Evolutionary conservation across 2,888 invertebrate species (phyloP), one percentile per base, ranked within the genome.

Genomic region (Unio pictorum): DNA sequence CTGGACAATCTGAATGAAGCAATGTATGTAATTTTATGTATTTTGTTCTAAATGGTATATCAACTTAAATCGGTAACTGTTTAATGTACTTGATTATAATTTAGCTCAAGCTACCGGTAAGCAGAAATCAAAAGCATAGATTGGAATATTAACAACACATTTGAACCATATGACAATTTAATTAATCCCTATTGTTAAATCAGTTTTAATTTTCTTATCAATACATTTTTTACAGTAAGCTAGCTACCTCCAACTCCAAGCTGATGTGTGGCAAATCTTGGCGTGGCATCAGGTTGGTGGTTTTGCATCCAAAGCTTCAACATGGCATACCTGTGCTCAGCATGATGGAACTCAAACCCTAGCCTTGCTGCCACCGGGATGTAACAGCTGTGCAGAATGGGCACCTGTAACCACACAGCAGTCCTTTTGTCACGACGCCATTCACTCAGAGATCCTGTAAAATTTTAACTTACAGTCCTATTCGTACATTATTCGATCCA

Each of bases 281-380:
- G 89, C 11, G 86, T 80, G 23, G 71, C 74, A 66, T 83, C 84
- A 20, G 66, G 68, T 23, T 66, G 63, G 4, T 61, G 28, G 3
- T 72, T 64, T 17, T 75, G 59, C 11, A 89, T 76, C 88, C 88
- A 88, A 8, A 84, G 71, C 70, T 80, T 84, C 61, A 89, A 72
- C 67, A 84, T 76, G 64, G 85, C 81, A 18, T 69, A 61, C 34
- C 78, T 66, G n/a, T 81, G 74, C 74, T 89, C 88, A 18, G 89
- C 88, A 75, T 88, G 86, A 67, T 89, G 89, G 69, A 84, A 88
- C 56, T 69, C 58, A 73, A 89, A 89, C 8, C 88, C 89, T 54
- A 79, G 71, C 26, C 71, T 72, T 1, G 84, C 84, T 15, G 86
- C 86, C 0, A 75, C 75, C 7, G 84, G 71, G 57, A 88, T 85